Conservation (phyloP, 2,797 vertebrate genomes). For the Premnoplex brunnescens region DNA sequence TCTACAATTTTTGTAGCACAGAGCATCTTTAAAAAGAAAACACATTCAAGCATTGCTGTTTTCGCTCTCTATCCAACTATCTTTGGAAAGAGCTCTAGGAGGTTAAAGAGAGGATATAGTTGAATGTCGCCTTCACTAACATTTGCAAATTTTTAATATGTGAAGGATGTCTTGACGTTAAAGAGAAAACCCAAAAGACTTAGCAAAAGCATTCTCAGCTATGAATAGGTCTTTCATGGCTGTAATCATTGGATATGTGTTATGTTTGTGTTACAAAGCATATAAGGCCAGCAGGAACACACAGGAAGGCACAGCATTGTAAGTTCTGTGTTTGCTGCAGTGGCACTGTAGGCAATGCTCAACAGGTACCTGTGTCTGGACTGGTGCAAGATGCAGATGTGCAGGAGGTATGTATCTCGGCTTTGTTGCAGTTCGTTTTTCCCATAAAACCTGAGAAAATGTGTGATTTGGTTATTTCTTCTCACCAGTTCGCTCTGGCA, state of each 20-base stretch:
- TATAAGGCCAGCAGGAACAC: background rate
- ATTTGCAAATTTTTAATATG: background rate
- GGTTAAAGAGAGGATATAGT: background rate
- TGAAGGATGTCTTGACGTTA: background rate
- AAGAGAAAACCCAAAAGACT: background rate
- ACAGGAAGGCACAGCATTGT: background rate
- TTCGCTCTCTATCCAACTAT: background rate
- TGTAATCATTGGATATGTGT: background rate
- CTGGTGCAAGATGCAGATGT: background rate
- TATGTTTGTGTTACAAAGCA: background rate
- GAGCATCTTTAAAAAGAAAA: background rate
- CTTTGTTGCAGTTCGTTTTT: background rate
- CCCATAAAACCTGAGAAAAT: background rate
- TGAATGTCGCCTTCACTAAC: background rate
- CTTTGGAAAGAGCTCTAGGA: background rate
- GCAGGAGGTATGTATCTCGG: background rate
- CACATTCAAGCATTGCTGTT: background rate
- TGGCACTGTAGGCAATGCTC: background rate
- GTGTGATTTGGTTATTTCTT: background rate
- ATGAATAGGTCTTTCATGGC: background rate
- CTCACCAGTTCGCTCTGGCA: background rate
- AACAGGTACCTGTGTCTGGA: background rate
- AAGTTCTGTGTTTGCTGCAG: background rate
- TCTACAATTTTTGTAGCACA: background rate
- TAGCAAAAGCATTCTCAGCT: background rate